These are phyloP conservation scores for Ibidorhyncha struthersii DNA, from an alignment of 2,113 vertebrate species.

Conservation along the genomic window DNA sequence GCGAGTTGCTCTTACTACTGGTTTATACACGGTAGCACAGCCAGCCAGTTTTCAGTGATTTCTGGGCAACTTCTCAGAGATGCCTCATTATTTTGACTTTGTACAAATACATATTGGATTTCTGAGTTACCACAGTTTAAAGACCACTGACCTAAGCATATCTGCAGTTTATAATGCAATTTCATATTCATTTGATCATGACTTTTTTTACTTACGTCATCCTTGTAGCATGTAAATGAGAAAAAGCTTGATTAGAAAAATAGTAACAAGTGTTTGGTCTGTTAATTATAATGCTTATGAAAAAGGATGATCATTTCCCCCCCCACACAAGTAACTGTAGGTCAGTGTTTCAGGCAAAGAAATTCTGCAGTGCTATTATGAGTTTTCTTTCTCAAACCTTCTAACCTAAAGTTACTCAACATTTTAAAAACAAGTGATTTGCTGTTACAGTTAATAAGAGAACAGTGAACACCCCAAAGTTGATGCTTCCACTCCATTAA, in stretches of 20 bases:
- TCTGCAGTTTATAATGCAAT: slow-evolving; percentile 8
- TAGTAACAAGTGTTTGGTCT: neutral
- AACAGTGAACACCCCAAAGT: neutral
- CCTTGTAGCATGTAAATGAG: slow-evolving; percentile 77
- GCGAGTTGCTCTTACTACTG: neutral
- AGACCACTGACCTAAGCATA: slow-evolving; percentile 27
- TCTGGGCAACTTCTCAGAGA: neutral
- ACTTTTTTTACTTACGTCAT: slow-evolving; percentile 78
- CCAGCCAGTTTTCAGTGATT: neutral
- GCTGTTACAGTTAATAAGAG: neutral
- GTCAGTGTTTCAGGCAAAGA: neutral
- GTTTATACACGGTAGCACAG: neutral
- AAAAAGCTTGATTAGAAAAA: slow-evolving; percentile 64
- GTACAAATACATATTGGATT: neutral
- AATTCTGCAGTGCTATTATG: neutral
- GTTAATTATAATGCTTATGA: neutral
- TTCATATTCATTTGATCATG: slow-evolving; percentile 19
- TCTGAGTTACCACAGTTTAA: neutral
- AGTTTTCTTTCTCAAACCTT: neutral
- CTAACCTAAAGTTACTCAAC: neutral
- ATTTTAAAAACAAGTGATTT: neutral
- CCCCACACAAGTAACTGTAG: neutral
- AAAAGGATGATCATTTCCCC: neutral
- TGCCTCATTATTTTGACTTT: neutral
- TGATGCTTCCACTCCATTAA: neutral